Evolutionary conservation across 2,888 invertebrate genomes (phyloP).

Genomic region (Disparrhopalites patrizii): DNA sequence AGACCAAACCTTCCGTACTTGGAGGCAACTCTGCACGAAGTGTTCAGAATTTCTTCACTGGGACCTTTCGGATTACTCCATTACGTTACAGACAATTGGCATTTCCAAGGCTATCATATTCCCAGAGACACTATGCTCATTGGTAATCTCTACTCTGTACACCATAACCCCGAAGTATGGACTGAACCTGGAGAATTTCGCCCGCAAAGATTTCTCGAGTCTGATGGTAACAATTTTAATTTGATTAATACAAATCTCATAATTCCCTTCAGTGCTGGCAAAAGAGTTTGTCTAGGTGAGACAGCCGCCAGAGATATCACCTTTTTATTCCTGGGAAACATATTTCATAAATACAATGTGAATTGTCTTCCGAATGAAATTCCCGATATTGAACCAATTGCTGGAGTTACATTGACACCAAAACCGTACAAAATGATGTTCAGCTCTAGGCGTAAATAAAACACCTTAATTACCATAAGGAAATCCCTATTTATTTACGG

Average conservation of each 20-base stretch:
- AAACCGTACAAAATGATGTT: neutral
- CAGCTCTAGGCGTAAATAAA: neutral
- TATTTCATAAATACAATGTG: neutral
- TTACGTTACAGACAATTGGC: slow-evolving; percentile 58
- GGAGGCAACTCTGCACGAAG: slow-evolving; percentile 73
- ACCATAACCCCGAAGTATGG: slow-evolving; percentile 7
- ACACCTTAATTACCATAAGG: no score
- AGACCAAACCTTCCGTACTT: neutral
- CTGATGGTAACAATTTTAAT: neutral
- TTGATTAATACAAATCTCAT: neutral
- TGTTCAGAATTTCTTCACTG: slow-evolving; percentile 71
- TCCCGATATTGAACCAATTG: neutral
- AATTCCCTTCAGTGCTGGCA: neutral
- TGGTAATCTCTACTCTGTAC: slow-evolving; percentile 1
- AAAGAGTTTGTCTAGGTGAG: neutral
- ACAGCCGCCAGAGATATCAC: neutral
- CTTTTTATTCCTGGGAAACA: neutral
- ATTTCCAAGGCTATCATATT: neutral
- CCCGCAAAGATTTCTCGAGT: slow-evolving; percentile 8
- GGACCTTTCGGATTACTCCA: slow-evolving; percentile 82
- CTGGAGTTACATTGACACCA: neutral
- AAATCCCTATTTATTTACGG: no score
- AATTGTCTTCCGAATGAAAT: neutral
- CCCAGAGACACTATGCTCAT: neutral
- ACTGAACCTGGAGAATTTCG: neutral